phyloP scores from a whole-genome alignment of 2,113 vertebrate genomes.

The Neolamprologus longior region DNA sequence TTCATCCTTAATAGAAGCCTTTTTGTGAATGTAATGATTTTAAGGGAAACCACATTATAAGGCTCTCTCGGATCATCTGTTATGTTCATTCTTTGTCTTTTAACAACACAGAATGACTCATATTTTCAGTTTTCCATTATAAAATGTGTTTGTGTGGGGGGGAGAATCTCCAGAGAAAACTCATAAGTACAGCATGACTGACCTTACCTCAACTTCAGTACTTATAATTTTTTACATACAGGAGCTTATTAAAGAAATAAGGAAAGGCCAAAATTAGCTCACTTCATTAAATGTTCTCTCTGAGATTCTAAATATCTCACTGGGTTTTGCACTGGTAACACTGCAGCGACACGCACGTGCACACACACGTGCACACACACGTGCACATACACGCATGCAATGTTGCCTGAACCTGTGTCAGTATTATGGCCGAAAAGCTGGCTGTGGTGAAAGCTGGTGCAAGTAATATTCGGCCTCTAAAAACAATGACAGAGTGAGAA shows the following conservation, averaged over 20 bases:
- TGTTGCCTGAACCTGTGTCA: constrained; percentile 27
- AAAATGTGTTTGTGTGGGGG: background rate
- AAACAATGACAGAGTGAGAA: constrained; percentile 25
- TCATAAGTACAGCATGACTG: background rate
- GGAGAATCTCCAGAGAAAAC: background rate
- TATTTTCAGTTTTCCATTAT: background rate
- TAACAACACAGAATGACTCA: background rate
- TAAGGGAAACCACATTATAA: background rate
- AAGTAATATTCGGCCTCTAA: background rate
- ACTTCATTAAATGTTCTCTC: background rate
- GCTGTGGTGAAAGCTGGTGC: constrained; percentile 2
- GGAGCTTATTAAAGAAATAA: background rate
- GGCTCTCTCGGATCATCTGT: background rate
- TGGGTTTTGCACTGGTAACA: background rate
- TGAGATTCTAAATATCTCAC: background rate
- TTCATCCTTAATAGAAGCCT: background rate
- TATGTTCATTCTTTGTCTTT: background rate
- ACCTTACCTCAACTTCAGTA: background rate
- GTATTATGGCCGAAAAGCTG: background rate
- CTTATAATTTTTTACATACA: background rate
- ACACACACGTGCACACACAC: background rate
- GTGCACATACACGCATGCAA: background rate
- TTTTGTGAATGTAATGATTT: background rate
- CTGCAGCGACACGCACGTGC: background rate
- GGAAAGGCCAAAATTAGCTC: background rate